phyloP scores from a whole-genome alignment of 2,113 vertebrate genomes.

The Myocastor coypus region DNA sequence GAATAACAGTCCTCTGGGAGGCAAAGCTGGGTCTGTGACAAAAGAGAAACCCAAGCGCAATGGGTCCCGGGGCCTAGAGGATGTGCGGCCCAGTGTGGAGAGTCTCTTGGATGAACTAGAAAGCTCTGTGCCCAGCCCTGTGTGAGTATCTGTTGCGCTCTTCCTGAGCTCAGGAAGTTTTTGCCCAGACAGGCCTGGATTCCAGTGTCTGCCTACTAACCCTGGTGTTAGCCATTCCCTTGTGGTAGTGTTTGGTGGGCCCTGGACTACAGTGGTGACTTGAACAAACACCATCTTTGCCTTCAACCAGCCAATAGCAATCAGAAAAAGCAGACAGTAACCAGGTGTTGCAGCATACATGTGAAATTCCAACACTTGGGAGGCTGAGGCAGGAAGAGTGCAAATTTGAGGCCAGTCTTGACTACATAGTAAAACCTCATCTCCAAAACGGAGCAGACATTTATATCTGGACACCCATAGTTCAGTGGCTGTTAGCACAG shows the following conservation, averaged over 20 bases:
- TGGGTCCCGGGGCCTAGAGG: conserved; percentile 90
- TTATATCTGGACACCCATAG: rapidly evolving
- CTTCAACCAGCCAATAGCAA: rapidly evolving
- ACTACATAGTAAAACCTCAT: background rate
- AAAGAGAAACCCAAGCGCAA: conserved; percentile 95
- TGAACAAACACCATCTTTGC: background rate
- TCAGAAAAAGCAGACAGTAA: background rate
- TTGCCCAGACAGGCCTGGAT: background rate
- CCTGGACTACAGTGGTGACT: background rate
- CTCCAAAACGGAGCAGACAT: background rate
- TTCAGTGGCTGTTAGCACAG: background rate
- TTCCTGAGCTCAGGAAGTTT: background rate
- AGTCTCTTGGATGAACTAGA: conserved; percentile 97
- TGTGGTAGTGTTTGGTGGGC: background rate
- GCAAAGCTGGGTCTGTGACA: conserved; percentile 85
- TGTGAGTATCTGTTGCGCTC: conserved; percentile 84
- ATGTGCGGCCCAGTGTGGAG: conserved; percentile 94
- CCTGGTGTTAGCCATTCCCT: background rate
- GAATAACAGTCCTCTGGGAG: conserved; percentile 87
- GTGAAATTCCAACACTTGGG: background rate
- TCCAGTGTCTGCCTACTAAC: background rate
- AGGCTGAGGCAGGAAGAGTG: background rate
- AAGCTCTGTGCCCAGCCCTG: conserved; percentile 94
- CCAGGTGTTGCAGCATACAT: background rate
- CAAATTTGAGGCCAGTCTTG: background rate